A percentile compares a stretch with the other conserved stretches of the same genome.
These are phyloP conservation scores for Coleophora flavipennella DNA, from an alignment of 2,888 invertebrate genomes.

Conservation along the genomic window DNA sequence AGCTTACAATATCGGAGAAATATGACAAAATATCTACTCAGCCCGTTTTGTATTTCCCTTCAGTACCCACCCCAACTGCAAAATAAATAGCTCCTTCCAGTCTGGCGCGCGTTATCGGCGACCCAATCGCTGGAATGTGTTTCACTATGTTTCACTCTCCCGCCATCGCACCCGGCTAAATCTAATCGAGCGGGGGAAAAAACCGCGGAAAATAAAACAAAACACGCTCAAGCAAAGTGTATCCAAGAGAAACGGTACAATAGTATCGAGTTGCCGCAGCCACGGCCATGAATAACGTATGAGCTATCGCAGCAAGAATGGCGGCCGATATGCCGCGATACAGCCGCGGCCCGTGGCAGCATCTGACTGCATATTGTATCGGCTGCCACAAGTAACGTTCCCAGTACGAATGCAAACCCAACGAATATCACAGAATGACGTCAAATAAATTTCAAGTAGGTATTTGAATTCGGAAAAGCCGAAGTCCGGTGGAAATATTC, in stretches of 20 bases:
- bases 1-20: neutral
- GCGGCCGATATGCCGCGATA: neutral
- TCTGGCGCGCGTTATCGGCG: neutral
- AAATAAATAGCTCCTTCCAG: neutral
- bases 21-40: neutral
- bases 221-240: conserved; percentile 6
- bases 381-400: neutral
- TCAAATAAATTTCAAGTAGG: neutral
- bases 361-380: neutral
- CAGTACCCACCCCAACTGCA: neutral
- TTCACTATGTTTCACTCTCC: neutral
- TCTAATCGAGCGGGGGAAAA: conserved; percentile 7
- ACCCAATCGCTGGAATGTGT: neutral
- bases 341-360: neutral
- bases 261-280: neutral
- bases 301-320: neutral
- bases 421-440: neutral
- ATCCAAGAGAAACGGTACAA: conserved; percentile 5
- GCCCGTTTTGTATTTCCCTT: neutral
- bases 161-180: conserved; percentile 1
- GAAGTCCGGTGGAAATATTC: neutral
- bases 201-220: conserved; percentile 3
- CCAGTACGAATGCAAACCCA: neutral
- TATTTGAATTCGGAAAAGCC: neutral
- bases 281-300: conserved; percentile 7